Evolutionary conservation across 2,888 invertebrate genomes (phyloP), one percentile per base, ranked within the genome.

Genomic region (Odontocolon sp.): DNA sequence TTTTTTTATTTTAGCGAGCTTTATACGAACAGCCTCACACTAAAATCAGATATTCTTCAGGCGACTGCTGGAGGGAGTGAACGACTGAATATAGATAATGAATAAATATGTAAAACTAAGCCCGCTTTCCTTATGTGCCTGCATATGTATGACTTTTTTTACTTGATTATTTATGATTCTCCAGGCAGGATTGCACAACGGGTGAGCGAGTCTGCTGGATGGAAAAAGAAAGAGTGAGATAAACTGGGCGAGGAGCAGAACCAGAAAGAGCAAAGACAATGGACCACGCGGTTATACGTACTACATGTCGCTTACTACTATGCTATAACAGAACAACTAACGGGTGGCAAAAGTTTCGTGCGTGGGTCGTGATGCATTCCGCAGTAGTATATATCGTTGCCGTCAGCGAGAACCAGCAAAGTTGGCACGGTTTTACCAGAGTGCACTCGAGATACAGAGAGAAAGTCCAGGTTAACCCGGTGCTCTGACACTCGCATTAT

Each of bases 281-380:
- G 72, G 77, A 77, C 72, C 77, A 42, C 21, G 68, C 56, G 54
- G 31, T 52, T 47, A 66, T 66, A 59, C 66, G 38, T 64, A 64
- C 50, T 63, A 47, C 36, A 47, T 47, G n/a, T n/a, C n/a, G n/a
- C 45, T 38, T 21, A 54, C 54, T 31, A 61, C 69, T 57, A 59
- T 72, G 77, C 72, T 66, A 69, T 73, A 77, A 77, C 77, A 56
- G 69, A 64, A 68, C 77, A 18, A 83, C 83, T 59, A 85, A 83
- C 85, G 85, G 83, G 83, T 84, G 84, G 85, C 82, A 83, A 81
- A 83, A 85, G 83, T 83, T 81, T 81, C 68, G 83, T 83, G 85
- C 86, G 83, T 73, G 73, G 77, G 77, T 54, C 38, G 73, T 21
- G 21, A 21, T 21, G 64, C 77, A 73, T 73, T 77, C 77, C 77